Conservation (phyloP, 1,140 invertebrate species). For the Temnothorax nylanderi region DNA sequence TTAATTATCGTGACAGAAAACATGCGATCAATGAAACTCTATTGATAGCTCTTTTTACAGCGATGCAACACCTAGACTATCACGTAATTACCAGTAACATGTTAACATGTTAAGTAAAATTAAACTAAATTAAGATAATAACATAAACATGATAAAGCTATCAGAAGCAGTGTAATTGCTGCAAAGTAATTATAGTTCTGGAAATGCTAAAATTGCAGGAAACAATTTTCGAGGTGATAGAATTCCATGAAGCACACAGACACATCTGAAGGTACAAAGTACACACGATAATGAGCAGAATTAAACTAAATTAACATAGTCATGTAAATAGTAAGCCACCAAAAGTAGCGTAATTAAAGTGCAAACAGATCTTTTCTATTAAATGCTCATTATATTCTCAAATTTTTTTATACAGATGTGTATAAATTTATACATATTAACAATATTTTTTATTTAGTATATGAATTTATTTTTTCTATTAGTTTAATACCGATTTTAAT, state of each 20-base stretch:
- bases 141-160: constrained; percentile 1
- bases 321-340: background rate
- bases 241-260: background rate
- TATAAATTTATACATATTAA: background rate
- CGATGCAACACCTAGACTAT: background rate
- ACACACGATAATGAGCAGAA: background rate
- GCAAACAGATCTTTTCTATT: background rate
- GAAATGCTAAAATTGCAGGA: constrained; percentile 12
- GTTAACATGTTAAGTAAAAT: constrained; percentile 7
- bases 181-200: constrained; percentile 3
- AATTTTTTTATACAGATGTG: background rate
- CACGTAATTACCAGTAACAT: background rate
- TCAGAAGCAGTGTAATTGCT: background rate
- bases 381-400: background rate
- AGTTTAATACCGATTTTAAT: background rate
- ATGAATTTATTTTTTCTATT: background rate
- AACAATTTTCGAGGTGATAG: background rate
- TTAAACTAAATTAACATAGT: background rate
- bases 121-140: constrained; percentile 33
- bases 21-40: too few relatives aligned
- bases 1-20: too few relatives aligned
- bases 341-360: background rate
- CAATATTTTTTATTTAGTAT: background rate
- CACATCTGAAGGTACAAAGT: background rate
- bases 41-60: too few relatives aligned